Base-by-base conservation (phyloP, 2,888 invertebrate genomes). In the Beris morrisii region DNA sequence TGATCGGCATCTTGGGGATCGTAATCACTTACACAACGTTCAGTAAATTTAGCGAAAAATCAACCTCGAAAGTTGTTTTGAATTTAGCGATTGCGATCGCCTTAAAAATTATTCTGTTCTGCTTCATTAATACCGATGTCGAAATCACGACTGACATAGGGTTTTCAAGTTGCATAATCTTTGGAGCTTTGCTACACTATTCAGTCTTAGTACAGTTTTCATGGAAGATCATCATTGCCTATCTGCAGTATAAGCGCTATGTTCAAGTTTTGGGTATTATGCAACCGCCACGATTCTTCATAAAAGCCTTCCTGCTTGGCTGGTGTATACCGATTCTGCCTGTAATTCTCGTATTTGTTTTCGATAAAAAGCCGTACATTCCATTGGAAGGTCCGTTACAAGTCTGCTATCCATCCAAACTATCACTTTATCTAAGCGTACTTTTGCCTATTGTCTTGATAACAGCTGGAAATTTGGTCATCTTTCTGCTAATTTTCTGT, bases 151-250 rank as follows among this genome's bases (percentile, higher is more conserved):
- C 76, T 46, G 73, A 80, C 50, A 76, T 76, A 32, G 86, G 88
- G 84, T 71, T 74, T 54, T 73, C 69, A 1, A 73, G 80, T 45
- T 89, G 89, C 73, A 82, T 87, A 50, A 72, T 81, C n/a, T 78
- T 87, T 12, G 88, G 89, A 4, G 84, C 86, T 5, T 71, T 85
- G 4, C 76, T 89, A 46, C 89, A 89, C 73, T 89, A 88, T 75
- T 85, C 88, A 22, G 84, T 89, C 44, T 77, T 89, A 54, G 84
- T 87, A 2, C 84, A 87, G 69, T 90, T 90, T 73, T 83, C 84
- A 73, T 90, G 89, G 90, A 89, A 89, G 89, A 77, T 89, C 28
- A 86, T 89, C 65, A 86, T 88, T 65, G 88, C 87, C 2, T 78
- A 86, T 57, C 78, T 89, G 65, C 89, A 89, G 75, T 89, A 88